phyloP scores from a whole-genome alignment of 2,113 vertebrate genomes.

The Egretta garzetta region DNA sequence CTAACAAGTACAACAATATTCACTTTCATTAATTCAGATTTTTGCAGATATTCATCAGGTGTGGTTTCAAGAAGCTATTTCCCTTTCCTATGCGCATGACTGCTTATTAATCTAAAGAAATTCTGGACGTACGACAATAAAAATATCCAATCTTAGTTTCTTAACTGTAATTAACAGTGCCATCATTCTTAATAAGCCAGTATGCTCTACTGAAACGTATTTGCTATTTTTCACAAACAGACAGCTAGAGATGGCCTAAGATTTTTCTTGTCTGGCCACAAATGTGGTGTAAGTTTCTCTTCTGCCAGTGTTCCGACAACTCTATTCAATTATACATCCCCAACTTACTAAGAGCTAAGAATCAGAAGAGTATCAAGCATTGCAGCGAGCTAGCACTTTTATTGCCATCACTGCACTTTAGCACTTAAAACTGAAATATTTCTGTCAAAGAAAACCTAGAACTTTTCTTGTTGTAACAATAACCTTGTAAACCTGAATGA shows the following conservation, averaged over 20 bases:
- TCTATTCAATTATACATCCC: background rate
- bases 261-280: background rate
- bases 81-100: background rate
- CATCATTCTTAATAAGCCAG: background rate
- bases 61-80: background rate
- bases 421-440: background rate
- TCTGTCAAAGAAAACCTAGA: background rate
- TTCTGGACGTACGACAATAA: background rate
- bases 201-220: background rate
- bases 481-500: background rate
- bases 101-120: background rate
- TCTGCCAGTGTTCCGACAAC: background rate
- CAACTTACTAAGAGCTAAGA: background rate
- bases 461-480: background rate
- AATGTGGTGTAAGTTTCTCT: background rate
- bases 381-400: background rate
- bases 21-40: conserved; percentile 10
- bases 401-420: background rate
- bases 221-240: background rate
- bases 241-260: background rate
- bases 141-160: background rate
- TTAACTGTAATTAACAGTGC: background rate
- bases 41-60: conserved; percentile 2
- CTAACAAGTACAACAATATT: conserved; percentile 47
- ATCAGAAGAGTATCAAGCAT: background rate